A percentile compares a stretch with the other conserved stretches of the same genome.
These are phyloP conservation scores for Arnoldichthys spilopterus DNA, from an alignment of 2,797 vertebrate genomes.

Conservation along the genomic window DNA sequence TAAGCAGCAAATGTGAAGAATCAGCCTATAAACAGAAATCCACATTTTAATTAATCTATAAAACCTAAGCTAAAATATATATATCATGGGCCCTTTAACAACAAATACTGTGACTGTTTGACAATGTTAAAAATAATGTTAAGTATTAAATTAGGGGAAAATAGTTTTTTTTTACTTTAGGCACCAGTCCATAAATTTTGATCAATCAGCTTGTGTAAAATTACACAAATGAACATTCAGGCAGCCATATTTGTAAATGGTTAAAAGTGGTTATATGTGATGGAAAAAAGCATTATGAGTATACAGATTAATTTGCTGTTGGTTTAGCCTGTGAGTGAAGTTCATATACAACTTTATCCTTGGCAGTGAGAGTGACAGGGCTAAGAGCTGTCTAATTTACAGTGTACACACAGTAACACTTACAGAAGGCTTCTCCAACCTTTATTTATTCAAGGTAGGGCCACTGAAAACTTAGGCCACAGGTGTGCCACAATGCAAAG, in stretches of 20 bases:
- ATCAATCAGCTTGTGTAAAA: not conserved
- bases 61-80: too few species aligned
- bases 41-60: too few species aligned
- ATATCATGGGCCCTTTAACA: too few species aligned
- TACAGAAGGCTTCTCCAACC: not conserved
- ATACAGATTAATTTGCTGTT: conserved; percentile 23
- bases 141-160: not conserved
- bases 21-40: too few species aligned
- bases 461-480: not conserved
- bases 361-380: conserved; percentile 12
- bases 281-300: not conserved
- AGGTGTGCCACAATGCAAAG: not conserved
- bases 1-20: too few species aligned
- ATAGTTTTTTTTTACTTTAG: not conserved
- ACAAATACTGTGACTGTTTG: too few species aligned
- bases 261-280: not conserved
- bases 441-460: conserved; percentile 21
- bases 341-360: conserved; percentile 12
- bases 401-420: conserved; percentile 9
- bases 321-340: not conserved
- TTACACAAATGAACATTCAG: not conserved
- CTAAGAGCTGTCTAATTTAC: conserved; percentile 6
- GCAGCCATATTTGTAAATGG: not conserved
- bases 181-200: not conserved
- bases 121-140: too few species aligned